A percentile compares a stretch with the other conserved stretches of the same genome.
Conservation (phyloP, 2,888 invertebrate species). For the Glyphotaelius pellucidus region DNA sequence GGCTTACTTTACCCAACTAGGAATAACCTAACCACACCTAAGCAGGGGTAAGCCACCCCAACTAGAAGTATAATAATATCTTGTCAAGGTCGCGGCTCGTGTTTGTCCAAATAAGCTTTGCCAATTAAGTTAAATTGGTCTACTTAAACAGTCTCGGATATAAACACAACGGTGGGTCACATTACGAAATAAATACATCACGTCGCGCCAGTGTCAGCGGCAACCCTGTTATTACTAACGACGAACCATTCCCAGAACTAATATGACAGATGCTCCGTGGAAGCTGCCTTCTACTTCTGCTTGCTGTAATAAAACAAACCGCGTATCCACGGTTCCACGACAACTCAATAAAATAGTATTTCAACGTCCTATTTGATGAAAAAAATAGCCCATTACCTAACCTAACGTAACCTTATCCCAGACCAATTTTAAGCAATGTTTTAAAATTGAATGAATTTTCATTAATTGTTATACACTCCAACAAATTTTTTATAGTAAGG, state of each 20-base stretch:
- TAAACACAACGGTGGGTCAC: neutral
- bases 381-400: too few relatives aligned
- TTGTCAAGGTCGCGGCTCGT: neutral
- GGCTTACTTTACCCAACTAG: neutral
- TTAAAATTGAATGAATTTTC: too few relatives aligned
- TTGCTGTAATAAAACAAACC: neutral
- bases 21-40: neutral
- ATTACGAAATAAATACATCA: constrained; percentile 6
- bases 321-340: too few relatives aligned
- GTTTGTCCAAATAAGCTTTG: constrained; percentile 17
- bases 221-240: neutral
- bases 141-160: constrained; percentile 16
- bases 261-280: neutral
- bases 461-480: too few relatives aligned
- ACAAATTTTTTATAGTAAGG: too few relatives aligned
- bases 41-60: neutral
- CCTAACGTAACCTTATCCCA: too few relatives aligned
- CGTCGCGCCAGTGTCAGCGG: neutral
- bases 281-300: neutral
- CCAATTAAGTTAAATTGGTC: constrained; percentile 8
- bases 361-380: too few relatives aligned
- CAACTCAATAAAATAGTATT: too few relatives aligned
- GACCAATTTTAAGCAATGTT: too few relatives aligned
- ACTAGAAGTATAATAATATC: neutral
- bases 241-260: neutral